phyloP scores from a whole-genome alignment of 2,888 invertebrate genomes.

The Vannuccia rotundouncinata region DNA sequence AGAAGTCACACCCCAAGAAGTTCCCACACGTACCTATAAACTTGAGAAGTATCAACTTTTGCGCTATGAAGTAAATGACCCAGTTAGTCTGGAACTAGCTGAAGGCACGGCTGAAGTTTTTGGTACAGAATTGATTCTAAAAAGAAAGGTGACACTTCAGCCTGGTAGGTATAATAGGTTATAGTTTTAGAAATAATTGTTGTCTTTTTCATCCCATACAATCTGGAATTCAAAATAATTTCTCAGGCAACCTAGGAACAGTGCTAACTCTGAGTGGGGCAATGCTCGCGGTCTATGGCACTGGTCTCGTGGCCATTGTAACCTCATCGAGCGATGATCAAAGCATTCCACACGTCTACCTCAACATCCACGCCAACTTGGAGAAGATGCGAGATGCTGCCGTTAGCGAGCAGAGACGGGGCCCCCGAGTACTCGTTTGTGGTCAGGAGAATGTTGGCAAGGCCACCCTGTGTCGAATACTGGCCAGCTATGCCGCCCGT shows the following conservation, averaged over 20 bases:
- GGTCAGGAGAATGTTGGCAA: slow-evolving; percentile 38
- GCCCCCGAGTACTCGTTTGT: slow-evolving; percentile 38
- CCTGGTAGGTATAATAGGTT: no score
- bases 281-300: slow-evolving; percentile 1
- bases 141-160: not conserved
- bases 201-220: not conserved
- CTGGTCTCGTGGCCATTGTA: not conserved
- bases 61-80: slow-evolving; percentile 19
- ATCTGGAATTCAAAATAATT: no score
- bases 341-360: slow-evolving; percentile 31
- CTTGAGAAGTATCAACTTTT: no score
- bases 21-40: no score
- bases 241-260: slow-evolving; percentile 28
- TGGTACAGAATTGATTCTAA: slow-evolving; percentile 34
- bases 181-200: no score
- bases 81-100: slow-evolving; percentile 22
- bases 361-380: slow-evolving; percentile 36
- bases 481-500: slow-evolving; percentile 34
- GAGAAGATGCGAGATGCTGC: slow-evolving; percentile 33
- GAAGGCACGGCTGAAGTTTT: slow-evolving; percentile 39
- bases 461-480: slow-evolving; percentile 35
- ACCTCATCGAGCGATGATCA: slow-evolving; percentile 32
- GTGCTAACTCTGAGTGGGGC: slow-evolving; percentile 36
- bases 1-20: no score
- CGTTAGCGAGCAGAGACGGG: not conserved